Base-by-base conservation (phyloP, 1,140 invertebrate species). In the Forficula auricularia region DNA sequence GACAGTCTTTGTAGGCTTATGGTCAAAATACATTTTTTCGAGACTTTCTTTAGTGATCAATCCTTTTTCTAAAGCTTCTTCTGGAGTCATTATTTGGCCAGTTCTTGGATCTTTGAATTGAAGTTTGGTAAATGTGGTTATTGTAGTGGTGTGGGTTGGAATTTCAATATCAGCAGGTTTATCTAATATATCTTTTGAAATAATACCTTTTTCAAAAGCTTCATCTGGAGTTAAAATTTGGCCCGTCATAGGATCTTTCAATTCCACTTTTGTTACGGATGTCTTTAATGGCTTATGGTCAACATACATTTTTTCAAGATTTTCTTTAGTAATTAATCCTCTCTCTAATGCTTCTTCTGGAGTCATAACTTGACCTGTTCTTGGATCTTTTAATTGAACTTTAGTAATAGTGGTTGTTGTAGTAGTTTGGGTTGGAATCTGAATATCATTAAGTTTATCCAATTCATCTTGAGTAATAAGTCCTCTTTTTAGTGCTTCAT, bases 401-500 rank as follows among this genome's bases (percentile, higher is more conserved):
- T 27, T 38, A 27, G 36, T 37, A 16, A 16, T 34, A 6, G 36
- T 10, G 3, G 42, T 40, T 4, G 33, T 27, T 6, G 42, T 31
- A n/a, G 36, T 35, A 6, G 22, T 27, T 6, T 27, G 22, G 4
- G 22, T 27, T 10, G 22, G 22, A 27, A 27, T 27, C 10, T 27
- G 22, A 27, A 10, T 27, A 6, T 27, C 4, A 27, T 6, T 27
- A 27, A 27, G 10, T 27, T 27, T n/a, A n/a, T n/a, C n/a, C n/a
- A n/a, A n/a, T n/a, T n/a, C n/a, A 45, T 62, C 51, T 16, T 57
- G 53, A 15, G 63, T 60, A 9, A 66, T 57, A 19, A 74, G 49
- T 19, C 66, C 71, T 52, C 61, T 63, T 38, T 67, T 54, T 14
- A 75, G 52, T 41, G 71, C 72, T 56, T 73, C 65, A 19, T 68